Percentiles rank a stretch among this genome's conserved stretches.
Conservation (phyloP, 2,113 vertebrate genomes). For the Sinosuthora webbiana region DNA sequence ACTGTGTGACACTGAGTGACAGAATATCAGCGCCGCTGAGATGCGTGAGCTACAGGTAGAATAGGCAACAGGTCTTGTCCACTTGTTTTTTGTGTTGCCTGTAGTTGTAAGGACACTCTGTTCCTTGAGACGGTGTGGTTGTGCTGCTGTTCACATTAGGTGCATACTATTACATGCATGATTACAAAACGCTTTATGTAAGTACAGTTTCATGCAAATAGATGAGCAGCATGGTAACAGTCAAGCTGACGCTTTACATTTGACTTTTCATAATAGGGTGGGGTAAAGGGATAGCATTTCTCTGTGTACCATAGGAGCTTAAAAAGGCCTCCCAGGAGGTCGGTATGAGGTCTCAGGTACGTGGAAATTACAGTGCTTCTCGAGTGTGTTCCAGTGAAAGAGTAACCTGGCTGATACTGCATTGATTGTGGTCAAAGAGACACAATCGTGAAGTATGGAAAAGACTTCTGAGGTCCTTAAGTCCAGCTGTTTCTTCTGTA, state of each 20-base stretch:
- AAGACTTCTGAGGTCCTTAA: not conserved
- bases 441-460: not conserved
- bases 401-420: not conserved
- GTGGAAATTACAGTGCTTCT: not conserved
- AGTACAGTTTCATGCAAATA: constrained; percentile 40
- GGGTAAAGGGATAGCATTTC: not conserved
- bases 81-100: not conserved
- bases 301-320: not conserved
- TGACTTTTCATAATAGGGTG: not conserved
- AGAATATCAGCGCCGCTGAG: not conserved
- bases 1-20: rapidly evolving
- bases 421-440: not conserved
- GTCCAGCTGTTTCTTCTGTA: rapidly evolving
- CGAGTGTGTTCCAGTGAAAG: not conserved
- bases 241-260: not conserved
- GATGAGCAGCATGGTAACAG: not conserved
- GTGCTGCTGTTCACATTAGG: not conserved
- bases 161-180: not conserved
- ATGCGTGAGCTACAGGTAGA: not conserved
- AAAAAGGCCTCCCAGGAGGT: rapidly evolving
- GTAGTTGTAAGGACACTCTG: not conserved
- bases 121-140: not conserved
- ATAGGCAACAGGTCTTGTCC: not conserved
- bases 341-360: not conserved
- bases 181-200: constrained; percentile 67